Conservation (phyloP, 2,797 vertebrate species). For the Acanthurus leucopareius region DNA sequence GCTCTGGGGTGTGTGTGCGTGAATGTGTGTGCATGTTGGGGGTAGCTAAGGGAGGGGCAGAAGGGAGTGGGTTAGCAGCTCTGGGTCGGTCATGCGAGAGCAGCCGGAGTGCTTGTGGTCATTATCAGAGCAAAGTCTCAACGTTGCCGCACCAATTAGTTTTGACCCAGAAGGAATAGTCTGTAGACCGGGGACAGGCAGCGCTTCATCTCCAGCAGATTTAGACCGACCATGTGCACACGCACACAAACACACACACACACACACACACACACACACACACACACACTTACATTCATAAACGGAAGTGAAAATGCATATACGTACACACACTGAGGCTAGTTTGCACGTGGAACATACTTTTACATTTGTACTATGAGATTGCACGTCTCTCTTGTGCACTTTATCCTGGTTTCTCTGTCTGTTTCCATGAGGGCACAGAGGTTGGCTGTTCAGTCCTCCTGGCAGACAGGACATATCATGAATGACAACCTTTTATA, state of each 20-base stretch:
- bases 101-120: conserved; percentile 84
- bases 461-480: conserved; percentile 13
- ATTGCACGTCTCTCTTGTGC: conserved; percentile 27
- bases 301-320: conserved; percentile 8
- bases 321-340: conserved; percentile 14
- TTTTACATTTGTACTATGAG: conserved; percentile 29
- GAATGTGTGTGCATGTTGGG: not conserved
- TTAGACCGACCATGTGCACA: conserved; percentile 35
- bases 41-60: conserved; percentile 36
- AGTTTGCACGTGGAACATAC: conserved; percentile 34
- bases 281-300: too few species aligned
- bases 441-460: conserved; percentile 15
- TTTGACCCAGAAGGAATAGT: conserved; percentile 86
- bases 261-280: not conserved
- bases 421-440: not conserved
- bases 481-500: conserved; percentile 22
- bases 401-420: conserved; percentile 26
- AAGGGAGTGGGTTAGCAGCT: conserved; percentile 57
- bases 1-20: conserved; percentile 37
- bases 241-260: conserved; percentile 35
- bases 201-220: conserved; percentile 66
- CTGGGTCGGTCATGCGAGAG: conserved; percentile 80
- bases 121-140: conserved; percentile 83
- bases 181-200: conserved; percentile 70
- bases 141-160: conserved; percentile 86